These are phyloP conservation scores for Drosophila meridionalis DNA, from an alignment of 2,888 invertebrate genomes.

Conservation along the genomic window DNA sequence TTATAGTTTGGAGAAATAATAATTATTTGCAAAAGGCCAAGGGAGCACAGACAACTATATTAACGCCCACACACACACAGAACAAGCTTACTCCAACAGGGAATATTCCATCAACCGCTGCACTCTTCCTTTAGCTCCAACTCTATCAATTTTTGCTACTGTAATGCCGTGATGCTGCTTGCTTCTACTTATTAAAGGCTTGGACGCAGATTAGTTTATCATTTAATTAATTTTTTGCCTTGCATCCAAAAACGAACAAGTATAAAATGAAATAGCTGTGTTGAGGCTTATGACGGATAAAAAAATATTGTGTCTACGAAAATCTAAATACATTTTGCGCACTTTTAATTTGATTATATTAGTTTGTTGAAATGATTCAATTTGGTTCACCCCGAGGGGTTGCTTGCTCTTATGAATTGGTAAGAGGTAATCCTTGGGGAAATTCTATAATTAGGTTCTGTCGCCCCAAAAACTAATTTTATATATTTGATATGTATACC, in stretches of 20 bases:
- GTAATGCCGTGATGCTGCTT: constrained; percentile 32
- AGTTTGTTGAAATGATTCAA: constrained; percentile 74
- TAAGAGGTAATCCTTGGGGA: constrained; percentile 62
- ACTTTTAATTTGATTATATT: constrained; percentile 76
- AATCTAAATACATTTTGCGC: constrained; percentile 37
- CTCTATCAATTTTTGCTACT: constrained; percentile 42
- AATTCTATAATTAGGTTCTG: constrained; percentile 43
- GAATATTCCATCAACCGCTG: constrained; percentile 6
- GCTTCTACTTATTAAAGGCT: constrained; percentile 75
- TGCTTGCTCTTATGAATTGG: constrained; percentile 27
- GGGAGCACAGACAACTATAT: constrained; percentile 31
- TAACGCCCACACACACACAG: constrained; percentile 3
- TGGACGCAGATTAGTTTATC: constrained; percentile 82
- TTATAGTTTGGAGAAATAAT: constrained; percentile 79
- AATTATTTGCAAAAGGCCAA: constrained; percentile 72
- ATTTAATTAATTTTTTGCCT: constrained; percentile 83
- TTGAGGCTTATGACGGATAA: constrained; percentile 22
- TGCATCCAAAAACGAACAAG: constrained; percentile 32
- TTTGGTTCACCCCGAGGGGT: constrained; percentile 43
- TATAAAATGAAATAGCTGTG: constrained; percentile 22
- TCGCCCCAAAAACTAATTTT: constrained; percentile 10
- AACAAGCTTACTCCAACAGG: constrained; percentile 4
- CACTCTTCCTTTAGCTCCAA: constrained; percentile 34
- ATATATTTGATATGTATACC: background rate
- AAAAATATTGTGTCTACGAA: constrained; percentile 14